Base-by-base conservation (phyloP, 2,888 invertebrate genomes). In the Yponomeuta evonymella region DNA sequence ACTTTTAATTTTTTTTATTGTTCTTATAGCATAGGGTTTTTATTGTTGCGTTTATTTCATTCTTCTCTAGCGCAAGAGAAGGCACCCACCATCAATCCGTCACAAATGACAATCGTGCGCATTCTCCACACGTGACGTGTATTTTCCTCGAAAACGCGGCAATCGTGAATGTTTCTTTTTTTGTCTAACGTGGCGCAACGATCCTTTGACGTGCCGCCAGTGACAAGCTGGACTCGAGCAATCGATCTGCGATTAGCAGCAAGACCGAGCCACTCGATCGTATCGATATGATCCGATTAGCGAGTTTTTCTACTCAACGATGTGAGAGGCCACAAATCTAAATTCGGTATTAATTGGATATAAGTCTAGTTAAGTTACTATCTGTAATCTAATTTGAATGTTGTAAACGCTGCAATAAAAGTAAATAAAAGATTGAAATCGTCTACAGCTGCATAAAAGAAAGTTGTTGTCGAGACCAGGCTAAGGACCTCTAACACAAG, bases 111-210 rank as follows among this genome's bases (percentile, higher is more conserved):
- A 69, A 69, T 69, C 68, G 68, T 69, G 68, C 68, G 33, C 68
- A 69, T 69, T 33, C 67, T 51, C 48, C 43, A 69, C 48, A n/a
- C 23, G 51, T 69, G 6, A 69, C 68, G 58, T 69, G n/a, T 23
- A 30, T 29, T 69, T 69, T 58, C n/a, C 90, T 86, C 83, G 86
- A 89, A 90, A 90, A 85, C 80, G 78, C 75, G 77, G 79, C 51
- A 58, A 81, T 82, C 84, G 85, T 83, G 83, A 83, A 84, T 85
- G 80, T 82, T 83, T 79, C 51, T 58, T 58, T 43, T 43, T 43
- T 58, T 58, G 51, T 77, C 80, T 12, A 83, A 89, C 89, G 89
- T 90, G 90, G 88, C 83, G 79, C 79, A 79, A 81, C 82, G 80
- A 79, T 79, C 79, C 83, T 90, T 90, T 89, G 89, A 90, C 58